Evolutionary conservation across 2,113 vertebrate genomes (phyloP).

Genomic region (Chauna torquata): DNA sequence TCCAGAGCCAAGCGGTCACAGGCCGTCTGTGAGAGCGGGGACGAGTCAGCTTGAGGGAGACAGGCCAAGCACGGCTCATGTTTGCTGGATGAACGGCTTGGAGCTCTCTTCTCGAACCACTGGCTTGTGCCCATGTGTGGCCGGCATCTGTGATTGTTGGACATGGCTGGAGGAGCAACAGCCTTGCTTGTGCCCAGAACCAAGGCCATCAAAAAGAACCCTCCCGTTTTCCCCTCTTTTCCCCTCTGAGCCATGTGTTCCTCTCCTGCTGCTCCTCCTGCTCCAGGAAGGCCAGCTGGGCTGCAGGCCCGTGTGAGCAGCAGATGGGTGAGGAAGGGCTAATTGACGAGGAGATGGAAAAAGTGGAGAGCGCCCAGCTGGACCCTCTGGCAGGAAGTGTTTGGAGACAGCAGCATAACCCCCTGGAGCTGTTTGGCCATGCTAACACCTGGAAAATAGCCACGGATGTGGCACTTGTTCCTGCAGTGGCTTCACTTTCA

Average conservation of each 20-base stretch:
- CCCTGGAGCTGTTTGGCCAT: not conserved
- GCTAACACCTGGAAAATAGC: not conserved
- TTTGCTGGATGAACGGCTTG: not conserved
- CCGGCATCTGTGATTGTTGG: not conserved
- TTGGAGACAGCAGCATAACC: not conserved
- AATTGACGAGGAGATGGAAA: not conserved
- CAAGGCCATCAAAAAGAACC: not conserved
- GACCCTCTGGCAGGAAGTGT: not conserved
- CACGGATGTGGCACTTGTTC: rapidly evolving
- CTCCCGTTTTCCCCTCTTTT: not conserved
- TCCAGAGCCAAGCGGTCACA: not conserved
- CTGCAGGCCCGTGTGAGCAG: not conserved
- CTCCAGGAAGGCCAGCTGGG: not conserved
- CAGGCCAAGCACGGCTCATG: not conserved
- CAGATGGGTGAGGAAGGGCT: not conserved
- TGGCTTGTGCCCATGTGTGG: not conserved
- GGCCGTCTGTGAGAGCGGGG: not conserved
- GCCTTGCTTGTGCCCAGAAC: not conserved
- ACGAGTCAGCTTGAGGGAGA: not conserved
- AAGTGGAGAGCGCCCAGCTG: not conserved
- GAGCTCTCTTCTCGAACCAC: not conserved
- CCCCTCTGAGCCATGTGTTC: not conserved
- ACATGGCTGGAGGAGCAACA: not conserved
- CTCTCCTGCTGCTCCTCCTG: not conserved
- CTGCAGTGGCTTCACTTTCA: not conserved